phyloP scores from a whole-genome alignment of 1,140 invertebrate genomes.

The Planococcus citri region DNA sequence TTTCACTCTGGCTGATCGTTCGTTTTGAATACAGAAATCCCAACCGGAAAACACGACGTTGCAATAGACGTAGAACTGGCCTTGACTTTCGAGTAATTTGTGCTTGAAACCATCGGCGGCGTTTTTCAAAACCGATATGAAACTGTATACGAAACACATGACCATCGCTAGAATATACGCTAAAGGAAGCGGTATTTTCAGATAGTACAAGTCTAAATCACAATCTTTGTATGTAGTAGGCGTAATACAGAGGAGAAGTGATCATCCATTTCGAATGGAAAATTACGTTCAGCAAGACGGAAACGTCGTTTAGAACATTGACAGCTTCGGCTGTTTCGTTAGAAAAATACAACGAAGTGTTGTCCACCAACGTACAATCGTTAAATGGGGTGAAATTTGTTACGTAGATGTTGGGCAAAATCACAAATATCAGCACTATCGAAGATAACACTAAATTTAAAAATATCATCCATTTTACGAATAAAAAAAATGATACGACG shows the following conservation, averaged over 20 bases:
- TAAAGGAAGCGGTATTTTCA: slow-evolving; percentile 31
- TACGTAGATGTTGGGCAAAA: slow-evolving; percentile 20
- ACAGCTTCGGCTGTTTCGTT: background rate
- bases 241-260: slow-evolving; percentile 9
- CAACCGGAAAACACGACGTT: slow-evolving; percentile 73
- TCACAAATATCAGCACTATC: background rate
- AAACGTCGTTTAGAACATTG: background rate
- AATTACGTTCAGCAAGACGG: background rate
- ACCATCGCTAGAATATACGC: slow-evolving; percentile 53
- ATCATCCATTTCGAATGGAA: slow-evolving; percentile 2
- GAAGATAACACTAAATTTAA: slow-evolving; percentile 40
- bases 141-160: slow-evolving; percentile 44
- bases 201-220: background rate
- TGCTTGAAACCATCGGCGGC: slow-evolving; percentile 58
- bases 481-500: slow-evolving; percentile 64
- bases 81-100: slow-evolving; percentile 56
- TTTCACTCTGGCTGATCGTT: slow-evolving; percentile 59
- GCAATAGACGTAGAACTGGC: slow-evolving; percentile 67
- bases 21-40: slow-evolving; percentile 78
- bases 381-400: background rate
- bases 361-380: background rate
- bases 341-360: background rate
- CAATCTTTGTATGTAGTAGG: slow-evolving; percentile 5
- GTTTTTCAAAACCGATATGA: slow-evolving; percentile 55
- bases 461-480: slow-evolving; percentile 66